Conservation (phyloP, 2,113 vertebrate species). For the Macaca mulatta region DNA sequence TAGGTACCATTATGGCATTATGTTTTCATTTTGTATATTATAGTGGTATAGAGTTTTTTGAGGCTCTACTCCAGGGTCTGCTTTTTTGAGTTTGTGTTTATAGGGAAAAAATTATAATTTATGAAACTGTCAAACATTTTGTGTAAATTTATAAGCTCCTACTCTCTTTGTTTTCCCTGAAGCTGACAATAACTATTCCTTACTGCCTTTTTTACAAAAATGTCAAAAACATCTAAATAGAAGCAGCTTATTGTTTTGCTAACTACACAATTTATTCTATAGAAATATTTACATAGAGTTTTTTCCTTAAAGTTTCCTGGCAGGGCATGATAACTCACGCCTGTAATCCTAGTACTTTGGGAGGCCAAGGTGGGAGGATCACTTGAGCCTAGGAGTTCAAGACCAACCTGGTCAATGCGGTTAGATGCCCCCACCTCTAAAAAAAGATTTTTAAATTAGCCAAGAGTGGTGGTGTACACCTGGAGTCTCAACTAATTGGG, state of each 20-base stretch:
- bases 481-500: too few species aligned
- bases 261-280: slow-evolving; percentile 25
- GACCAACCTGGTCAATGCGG: too few species aligned
- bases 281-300: neutral
- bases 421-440: too few species aligned
- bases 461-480: too few species aligned
- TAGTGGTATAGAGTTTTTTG: neutral
- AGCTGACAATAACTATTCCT: neutral
- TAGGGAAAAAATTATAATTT: neutral
- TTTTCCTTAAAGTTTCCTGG: neutral
- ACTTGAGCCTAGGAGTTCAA: too few species aligned
- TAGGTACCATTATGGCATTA: neutral
- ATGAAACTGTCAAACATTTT: slow-evolving; percentile 38
- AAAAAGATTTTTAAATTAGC: too few species aligned
- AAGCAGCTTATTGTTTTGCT: slow-evolving; percentile 29
- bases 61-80: neutral
- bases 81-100: slow-evolving; percentile 43
- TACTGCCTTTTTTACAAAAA: neutral
- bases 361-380: too few species aligned
- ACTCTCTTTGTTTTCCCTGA: neutral
- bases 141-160: slow-evolving; percentile 34
- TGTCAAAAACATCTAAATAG: slow-evolving; percentile 7
- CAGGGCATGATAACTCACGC: too few species aligned
- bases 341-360: too few species aligned
- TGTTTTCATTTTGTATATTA: slow-evolving; percentile 1